Conservation (phyloP, 2,113 vertebrate species). For the Sigmodon hispidus region DNA sequence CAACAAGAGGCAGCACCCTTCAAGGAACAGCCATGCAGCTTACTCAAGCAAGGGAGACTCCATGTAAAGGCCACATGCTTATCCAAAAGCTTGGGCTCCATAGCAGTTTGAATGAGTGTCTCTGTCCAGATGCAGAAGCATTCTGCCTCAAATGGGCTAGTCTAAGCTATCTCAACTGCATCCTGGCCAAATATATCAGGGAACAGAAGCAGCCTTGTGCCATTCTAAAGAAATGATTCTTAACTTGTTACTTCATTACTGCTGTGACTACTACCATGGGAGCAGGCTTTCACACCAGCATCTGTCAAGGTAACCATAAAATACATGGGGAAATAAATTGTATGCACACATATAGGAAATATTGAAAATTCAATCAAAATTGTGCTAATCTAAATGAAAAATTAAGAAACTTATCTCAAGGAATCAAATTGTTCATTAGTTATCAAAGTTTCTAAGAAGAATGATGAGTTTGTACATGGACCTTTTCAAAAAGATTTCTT, state of each 20-base stretch:
- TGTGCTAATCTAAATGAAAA: slow-evolving; percentile 39
- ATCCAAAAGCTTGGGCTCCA: not conserved
- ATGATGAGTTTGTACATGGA: slow-evolving; percentile 5
- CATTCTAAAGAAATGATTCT: not conserved
- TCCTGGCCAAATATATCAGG: not conserved
- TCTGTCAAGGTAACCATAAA: not conserved
- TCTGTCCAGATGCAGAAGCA: not conserved
- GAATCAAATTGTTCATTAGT: not conserved
- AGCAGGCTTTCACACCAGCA: not conserved
- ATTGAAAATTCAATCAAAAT: not conserved
- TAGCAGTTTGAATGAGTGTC: not conserved
- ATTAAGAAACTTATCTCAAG: not conserved
- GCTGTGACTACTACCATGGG: not conserved
- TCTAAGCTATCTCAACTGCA: not conserved
- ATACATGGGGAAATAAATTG: slow-evolving; percentile 24
- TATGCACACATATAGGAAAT: not conserved
- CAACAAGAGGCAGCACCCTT: not conserved
- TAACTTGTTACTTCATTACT: not conserved
- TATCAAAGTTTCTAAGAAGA: slow-evolving; percentile 29
- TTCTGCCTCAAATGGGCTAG: not conserved
- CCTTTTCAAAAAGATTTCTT: slow-evolving; percentile 19
- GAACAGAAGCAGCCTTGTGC: not conserved
- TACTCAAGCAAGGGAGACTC: not conserved
- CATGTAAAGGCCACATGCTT: not conserved
- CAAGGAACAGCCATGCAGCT: not conserved